phyloP scores from a whole-genome alignment of 2,797 vertebrate genomes.

The Eutrigla gurnardus region DNA sequence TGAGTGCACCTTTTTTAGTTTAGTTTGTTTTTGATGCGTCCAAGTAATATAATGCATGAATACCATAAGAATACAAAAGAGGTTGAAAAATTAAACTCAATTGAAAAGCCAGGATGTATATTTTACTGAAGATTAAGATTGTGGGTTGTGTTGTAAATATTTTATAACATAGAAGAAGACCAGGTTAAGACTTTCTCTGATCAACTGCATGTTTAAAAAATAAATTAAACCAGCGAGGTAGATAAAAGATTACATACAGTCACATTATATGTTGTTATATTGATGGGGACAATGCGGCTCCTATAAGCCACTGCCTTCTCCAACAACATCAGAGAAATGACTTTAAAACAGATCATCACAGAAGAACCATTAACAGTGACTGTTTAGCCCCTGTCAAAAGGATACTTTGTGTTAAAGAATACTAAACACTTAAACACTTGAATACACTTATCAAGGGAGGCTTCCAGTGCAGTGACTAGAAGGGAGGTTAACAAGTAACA shows the following conservation, averaged over 20 bases:
- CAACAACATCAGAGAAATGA: constrained; percentile 19
- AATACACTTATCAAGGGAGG: constrained; percentile 56
- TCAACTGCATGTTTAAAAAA: constrained; percentile 12
- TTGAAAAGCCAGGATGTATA: neutral
- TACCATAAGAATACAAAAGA: neutral
- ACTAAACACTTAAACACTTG: constrained; percentile 60
- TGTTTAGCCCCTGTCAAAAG: constrained; percentile 39
- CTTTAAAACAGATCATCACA: constrained; percentile 39
- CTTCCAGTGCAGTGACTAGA: constrained; percentile 59
- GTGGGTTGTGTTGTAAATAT: neutral
- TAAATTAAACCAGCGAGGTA: neutral
- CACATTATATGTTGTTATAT: constrained; percentile 8
- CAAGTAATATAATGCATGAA: neutral
- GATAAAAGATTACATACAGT: neutral
- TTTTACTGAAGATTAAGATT: neutral
- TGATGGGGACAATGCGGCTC: neutral
- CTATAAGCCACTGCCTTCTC: constrained; percentile 11
- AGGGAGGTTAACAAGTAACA: constrained; percentile 64
- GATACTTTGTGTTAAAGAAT: constrained; percentile 49
- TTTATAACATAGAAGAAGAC: neutral
- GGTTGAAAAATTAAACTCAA: neutral
- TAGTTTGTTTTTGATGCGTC: neutral
- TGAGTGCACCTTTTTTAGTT: neutral
- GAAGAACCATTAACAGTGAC: constrained; percentile 44
- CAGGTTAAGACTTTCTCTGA: neutral